Base-by-base conservation (phyloP, 2,888 invertebrate genomes). In the Alviniconcha strummeri region DNA sequence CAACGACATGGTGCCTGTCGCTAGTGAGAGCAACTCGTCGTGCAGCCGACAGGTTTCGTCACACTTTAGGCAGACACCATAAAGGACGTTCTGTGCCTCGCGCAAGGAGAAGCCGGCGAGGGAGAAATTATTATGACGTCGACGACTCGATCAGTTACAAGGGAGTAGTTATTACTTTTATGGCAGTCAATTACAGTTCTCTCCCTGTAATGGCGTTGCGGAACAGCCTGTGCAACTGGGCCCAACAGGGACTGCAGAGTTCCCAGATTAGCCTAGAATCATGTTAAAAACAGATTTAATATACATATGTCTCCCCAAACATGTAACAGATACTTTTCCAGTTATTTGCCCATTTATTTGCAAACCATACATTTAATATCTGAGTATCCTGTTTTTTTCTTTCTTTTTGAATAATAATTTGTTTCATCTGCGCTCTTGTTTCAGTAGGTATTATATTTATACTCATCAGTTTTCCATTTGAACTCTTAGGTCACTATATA, bases 1-100 rank as follows among this genome's bases (percentile, higher is more conserved):
- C 77, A 82, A 81, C 36, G 82, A 76, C 82, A 77, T 82, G 19
- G 55, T 77, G 57, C 69, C 77, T 67, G 77, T 82, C 77, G 67
- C 17, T 64, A 75, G 67, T 17, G 55, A 60, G 64, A 82, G 19
- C 67, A 69, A 56, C 54, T 56, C 36, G 75, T 77, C 75, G 69
- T 67, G 13, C 69, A 19, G 54, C 76, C 60, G 77, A 77, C 67
- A 77, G 69, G 69, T 82, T n/a, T 76, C 56, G 36, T 76, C 69
- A 69, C 77, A 77, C 76, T 77, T 82, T 69, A 82, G 57, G 64
- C 78, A 78, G 76, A 76, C 77, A 77, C 77, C 69, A 64, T 82
- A 69, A 76, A 82, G 82, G 82, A 57, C 82, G 77, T 76, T 77
- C 76, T 76, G 75, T 81, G 74, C 67, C 67, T 60, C 15, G 9